Percentiles rank a stretch among this genome's conserved stretches.
Evolutionary conservation across 2,113 vertebrate genomes (phyloP).

Genomic region (Carollia perspicillata): DNA sequence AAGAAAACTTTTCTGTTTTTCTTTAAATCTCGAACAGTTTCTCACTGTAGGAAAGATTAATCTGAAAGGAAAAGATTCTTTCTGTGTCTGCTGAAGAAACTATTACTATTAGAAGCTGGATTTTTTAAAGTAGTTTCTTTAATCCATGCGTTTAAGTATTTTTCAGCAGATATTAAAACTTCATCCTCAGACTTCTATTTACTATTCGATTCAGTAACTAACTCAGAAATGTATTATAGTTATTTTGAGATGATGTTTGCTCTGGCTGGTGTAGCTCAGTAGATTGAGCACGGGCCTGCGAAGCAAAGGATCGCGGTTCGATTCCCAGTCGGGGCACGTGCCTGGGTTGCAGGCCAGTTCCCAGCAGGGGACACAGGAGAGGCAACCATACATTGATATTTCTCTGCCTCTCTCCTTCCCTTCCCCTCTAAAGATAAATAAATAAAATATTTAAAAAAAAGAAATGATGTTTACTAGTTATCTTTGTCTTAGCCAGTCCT

Average conservation of each 20-base stretch:
- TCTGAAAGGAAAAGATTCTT: constrained; percentile 7
- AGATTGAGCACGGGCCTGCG: no score
- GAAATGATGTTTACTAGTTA: constrained; percentile 30
- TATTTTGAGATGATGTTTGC: constrained; percentile 47
- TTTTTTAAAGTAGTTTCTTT: constrained; percentile 36
- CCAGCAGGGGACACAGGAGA: no score
- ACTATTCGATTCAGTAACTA: constrained; percentile 35
- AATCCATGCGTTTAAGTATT: background rate
- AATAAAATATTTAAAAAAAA: no score
- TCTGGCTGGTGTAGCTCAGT: no score
- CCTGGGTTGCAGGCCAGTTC: no score
- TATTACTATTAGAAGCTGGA: constrained; percentile 9
- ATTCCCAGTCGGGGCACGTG: no score
- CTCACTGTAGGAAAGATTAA: constrained; percentile 22
- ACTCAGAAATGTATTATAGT: constrained; percentile 15
- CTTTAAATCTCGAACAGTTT: background rate
- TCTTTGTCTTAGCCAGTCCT: constrained; percentile 19
- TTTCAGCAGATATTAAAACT: background rate
- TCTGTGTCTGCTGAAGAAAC: background rate
- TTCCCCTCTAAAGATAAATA: no score
- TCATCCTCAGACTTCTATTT: constrained; percentile 27
- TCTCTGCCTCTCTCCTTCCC: no score
- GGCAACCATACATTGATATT: no score
- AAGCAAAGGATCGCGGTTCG: no score
- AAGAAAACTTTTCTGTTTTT: background rate